Evolutionary conservation across 2,888 invertebrate species (phyloP).

Genomic region (Chromoteleia sp.): DNA sequence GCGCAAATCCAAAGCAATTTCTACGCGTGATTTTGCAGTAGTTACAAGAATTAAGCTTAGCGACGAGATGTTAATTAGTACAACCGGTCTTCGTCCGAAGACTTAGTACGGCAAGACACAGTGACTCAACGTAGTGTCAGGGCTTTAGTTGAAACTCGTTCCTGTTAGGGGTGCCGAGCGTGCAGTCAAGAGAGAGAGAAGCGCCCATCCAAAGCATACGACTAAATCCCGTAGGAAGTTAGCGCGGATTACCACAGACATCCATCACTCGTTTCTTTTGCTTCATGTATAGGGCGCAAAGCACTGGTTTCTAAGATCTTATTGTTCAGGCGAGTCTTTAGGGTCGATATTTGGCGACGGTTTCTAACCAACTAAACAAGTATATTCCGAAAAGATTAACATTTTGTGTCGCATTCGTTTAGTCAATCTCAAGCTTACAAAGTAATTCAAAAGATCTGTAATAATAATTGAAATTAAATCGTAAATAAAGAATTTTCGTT

Average conservation of each 20-base stretch:
- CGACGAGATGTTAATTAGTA: constrained; percentile 85
- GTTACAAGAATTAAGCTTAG: constrained; percentile 78
- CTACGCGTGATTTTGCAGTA: constrained; percentile 68
- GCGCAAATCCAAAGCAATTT: constrained; percentile 59
- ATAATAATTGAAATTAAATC: too few relatives aligned
- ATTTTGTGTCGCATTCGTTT: neutral
- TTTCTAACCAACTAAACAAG: constrained; percentile 47
- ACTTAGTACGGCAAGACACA: constrained; percentile 78
- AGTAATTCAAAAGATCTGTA: too few relatives aligned
- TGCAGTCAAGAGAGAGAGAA: constrained; percentile 71
- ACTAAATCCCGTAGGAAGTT: constrained; percentile 83
- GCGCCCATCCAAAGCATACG: constrained; percentile 72
- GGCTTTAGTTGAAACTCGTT: constrained; percentile 79
- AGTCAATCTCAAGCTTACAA: too few relatives aligned
- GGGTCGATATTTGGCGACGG: constrained; percentile 60
- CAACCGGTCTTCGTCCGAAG: constrained; percentile 75
- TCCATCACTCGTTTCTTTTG: constrained; percentile 83
- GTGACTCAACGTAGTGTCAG: constrained; percentile 84
- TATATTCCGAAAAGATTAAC: constrained; percentile 25
- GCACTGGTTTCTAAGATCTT: constrained; percentile 65
- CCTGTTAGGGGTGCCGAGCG: constrained; percentile 75
- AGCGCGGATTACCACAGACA: constrained; percentile 83
- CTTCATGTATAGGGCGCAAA: constrained; percentile 70
- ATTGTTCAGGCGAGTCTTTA: constrained; percentile 50
- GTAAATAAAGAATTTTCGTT: too few relatives aligned